phyloP scores from a whole-genome alignment of 2,888 invertebrate genomes.

The Apoda limacodes region DNA sequence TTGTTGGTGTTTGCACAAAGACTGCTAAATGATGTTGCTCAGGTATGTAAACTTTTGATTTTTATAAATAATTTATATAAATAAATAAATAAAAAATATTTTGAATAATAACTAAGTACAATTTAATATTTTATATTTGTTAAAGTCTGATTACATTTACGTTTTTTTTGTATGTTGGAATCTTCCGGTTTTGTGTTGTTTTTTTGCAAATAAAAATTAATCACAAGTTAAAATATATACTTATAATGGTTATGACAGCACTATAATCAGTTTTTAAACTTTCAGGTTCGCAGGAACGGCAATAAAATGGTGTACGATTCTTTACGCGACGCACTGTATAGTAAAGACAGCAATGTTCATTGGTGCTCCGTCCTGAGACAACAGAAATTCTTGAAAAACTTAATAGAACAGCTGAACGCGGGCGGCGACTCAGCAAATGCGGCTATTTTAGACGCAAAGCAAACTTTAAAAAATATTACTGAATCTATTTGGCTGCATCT shows the following conservation, averaged over 20 bases:
- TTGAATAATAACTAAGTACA: no score
- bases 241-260: no score
- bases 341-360: slow-evolving; percentile 77
- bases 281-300: slow-evolving; percentile 68
- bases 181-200: no score
- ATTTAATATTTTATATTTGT: no score
- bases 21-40: slow-evolving; percentile 83
- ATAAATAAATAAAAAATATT: no score
- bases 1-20: slow-evolving; percentile 83
- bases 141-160: no score
- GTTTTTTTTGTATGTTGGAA: no score
- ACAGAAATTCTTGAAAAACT: slow-evolving; percentile 77
- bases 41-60: slow-evolving; percentile 44
- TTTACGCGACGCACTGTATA: slow-evolving; percentile 46
- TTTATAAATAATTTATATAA: slow-evolving; percentile 1
- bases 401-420: slow-evolving; percentile 72
- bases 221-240: no score
- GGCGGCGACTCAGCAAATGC: slow-evolving; percentile 55
- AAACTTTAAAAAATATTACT: slow-evolving; percentile 71
- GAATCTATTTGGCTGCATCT: slow-evolving; percentile 75
- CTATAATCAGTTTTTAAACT: no score
- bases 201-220: no score
- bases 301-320: slow-evolving; percentile 71
- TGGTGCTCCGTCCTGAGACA: slow-evolving; percentile 80
- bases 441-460: slow-evolving; percentile 62